Evolutionary conservation across 2,113 vertebrate genomes (phyloP).

Genomic region (Apodemus speciosus): DNA sequence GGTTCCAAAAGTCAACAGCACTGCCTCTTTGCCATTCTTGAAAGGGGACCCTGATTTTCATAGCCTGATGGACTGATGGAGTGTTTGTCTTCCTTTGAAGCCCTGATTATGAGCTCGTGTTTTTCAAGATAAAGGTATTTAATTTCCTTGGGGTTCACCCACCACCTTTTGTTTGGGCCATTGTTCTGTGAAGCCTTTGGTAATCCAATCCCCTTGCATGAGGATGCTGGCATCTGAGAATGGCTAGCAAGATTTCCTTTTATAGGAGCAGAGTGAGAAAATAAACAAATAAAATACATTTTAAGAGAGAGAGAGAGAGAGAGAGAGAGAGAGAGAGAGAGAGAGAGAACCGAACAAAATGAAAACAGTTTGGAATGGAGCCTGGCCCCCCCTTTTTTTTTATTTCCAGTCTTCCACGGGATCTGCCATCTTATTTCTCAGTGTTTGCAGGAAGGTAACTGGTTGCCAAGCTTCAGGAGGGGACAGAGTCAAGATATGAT

Average conservation of each 20-base stretch:
- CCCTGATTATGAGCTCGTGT: constrained; percentile 58
- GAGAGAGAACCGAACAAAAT: constrained; percentile 48
- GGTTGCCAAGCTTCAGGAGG: not conserved
- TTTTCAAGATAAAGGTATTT: constrained; percentile 81
- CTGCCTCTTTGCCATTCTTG: constrained; percentile 31
- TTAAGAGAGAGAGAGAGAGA: not conserved
- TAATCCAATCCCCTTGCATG: constrained; percentile 63
- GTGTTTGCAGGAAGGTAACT: not conserved
- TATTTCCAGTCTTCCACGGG: not conserved
- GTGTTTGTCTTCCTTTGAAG: constrained; percentile 74
- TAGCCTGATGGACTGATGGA: constrained; percentile 42
- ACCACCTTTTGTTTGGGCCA: constrained; percentile 45
- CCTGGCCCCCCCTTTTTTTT: not conserved
- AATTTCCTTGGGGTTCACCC: constrained; percentile 67
- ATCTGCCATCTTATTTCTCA: not conserved
- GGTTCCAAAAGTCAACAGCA: not conserved
- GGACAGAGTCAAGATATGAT: not conserved
- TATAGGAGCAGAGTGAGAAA: constrained; percentile 58
- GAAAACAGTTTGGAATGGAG: constrained; percentile 46
- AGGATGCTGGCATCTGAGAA: constrained; percentile 48
- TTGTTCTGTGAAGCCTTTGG: constrained; percentile 51
- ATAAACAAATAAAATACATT: constrained; percentile 68
- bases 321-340: constrained; percentile 17
- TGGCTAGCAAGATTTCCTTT: constrained; percentile 69
- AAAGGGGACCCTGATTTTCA: constrained; percentile 64